Evolutionary conservation across 2,888 invertebrate species (phyloP), one percentile per base, ranked within the genome.

Genomic region (Germaria angustata): DNA sequence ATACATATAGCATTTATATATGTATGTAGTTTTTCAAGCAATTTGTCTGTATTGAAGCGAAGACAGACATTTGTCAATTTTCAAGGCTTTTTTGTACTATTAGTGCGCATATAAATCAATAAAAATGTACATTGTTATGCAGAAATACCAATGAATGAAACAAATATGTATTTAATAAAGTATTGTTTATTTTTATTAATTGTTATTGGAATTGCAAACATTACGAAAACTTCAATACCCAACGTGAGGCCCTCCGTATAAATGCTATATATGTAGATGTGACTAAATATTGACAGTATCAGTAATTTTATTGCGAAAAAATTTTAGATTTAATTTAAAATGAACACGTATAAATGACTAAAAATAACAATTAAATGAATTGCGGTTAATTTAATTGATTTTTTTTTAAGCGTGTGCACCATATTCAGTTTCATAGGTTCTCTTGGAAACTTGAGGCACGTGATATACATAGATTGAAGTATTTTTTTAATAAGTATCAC

Each of bases 81-180:
- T 78, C 24, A 61, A 44, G 32, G n/a, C 28, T 49, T 36, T 39
- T 49, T 73, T 32, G 28, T 61, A 32, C 49, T 65, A 46, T 49
- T 49, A 49, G 65, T 71, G 65, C 71, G 71, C 71, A 71, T 49
- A 71, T 71, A 34, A 59, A 71, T 71, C 53, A 71, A 78, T 69
- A 68, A 22, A 59, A 76, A 53, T 20, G 6, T 39, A 7, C 28
- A 57, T 66, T 46, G 46, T 49, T 36, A 57, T 65, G 46, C 55
- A 76, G 66, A 59, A 51, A 66, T 39, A 49, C 7, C 46, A 51
- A 57, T 57, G 20, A 75, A 57, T 57, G 57, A 46, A 75, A 66
- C 28, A 66, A 57, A 59, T 24, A 51, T 3, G 20, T 51, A 71
- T 55, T 28, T 17, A 41, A 61, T 32, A 39, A 28, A 39, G 9